Conservation (phyloP, 2,888 invertebrate genomes). For the Lissonota sp. region DNA sequence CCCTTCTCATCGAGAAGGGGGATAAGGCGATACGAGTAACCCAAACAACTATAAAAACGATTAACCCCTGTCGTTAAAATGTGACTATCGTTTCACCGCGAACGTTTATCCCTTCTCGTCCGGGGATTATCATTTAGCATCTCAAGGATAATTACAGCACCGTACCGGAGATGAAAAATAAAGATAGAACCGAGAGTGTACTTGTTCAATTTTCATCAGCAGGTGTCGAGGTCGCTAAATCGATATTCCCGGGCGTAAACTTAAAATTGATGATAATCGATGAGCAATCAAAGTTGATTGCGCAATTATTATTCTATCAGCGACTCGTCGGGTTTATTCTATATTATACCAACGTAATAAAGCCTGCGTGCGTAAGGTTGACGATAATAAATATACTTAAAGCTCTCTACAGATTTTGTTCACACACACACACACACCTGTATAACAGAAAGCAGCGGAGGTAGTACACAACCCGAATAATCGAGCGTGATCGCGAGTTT, state of each 20-base stretch:
- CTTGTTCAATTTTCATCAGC: conserved; percentile 60
- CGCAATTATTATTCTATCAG: conserved; percentile 60
- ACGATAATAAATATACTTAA: conserved; percentile 32
- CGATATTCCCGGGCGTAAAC: conserved; percentile 26
- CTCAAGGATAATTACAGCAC: conserved; percentile 61
- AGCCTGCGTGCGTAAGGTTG: not conserved
- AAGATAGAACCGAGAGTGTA: conserved; percentile 2
- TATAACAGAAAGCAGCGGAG: too few relatives aligned
- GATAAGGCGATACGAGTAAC: not conserved
- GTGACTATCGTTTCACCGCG: conserved; percentile 31
- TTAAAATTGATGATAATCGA: conserved; percentile 59
- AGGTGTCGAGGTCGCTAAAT: conserved; percentile 60
- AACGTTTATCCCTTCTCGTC: conserved; percentile 33
- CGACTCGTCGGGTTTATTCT: too few relatives aligned
- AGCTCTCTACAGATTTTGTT: not conserved
- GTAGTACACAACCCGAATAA: not conserved
- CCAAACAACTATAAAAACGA: conserved; percentile 57
- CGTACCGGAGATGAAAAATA: conserved; percentile 12
- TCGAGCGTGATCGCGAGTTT: not conserved
- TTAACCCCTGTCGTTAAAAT: conserved; percentile 53
- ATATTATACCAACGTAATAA: too few relatives aligned
- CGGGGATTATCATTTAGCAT: conserved; percentile 42
- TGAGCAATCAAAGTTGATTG: conserved; percentile 60
- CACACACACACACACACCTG: too few relatives aligned
- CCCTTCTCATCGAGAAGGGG: not conserved